Evolutionary conservation across 2,113 vertebrate genomes (phyloP).

Genomic region (Baryphthengus martii): DNA sequence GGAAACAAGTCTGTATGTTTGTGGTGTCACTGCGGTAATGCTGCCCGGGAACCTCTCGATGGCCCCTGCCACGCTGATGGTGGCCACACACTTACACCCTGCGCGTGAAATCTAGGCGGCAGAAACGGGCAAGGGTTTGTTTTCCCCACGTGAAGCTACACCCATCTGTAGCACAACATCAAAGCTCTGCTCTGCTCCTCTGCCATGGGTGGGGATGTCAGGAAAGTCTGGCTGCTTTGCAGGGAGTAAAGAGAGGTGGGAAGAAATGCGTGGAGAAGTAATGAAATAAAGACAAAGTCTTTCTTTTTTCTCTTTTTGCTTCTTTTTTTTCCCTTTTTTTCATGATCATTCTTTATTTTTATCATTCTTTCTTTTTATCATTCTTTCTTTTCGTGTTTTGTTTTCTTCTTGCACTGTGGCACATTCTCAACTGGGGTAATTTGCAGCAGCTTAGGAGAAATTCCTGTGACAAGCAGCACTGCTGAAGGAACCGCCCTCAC

Average conservation of each 20-base stretch:
- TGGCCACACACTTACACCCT: not conserved
- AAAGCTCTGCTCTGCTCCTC: not conserved
- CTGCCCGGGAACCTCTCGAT: not conserved
- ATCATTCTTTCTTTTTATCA: accelerated
- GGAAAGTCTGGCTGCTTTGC: not conserved
- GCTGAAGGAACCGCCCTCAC: not conserved
- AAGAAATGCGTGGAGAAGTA: not conserved
- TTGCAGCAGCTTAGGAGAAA: not conserved
- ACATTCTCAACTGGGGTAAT: accelerated
- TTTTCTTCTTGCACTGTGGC: not conserved
- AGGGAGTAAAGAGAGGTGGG: not conserved
- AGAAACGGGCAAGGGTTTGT: not conserved
- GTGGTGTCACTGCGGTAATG: not conserved
- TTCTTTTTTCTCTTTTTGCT: not conserved
- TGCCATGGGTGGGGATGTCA: accelerated
- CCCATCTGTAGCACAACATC: not conserved
- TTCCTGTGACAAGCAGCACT: not conserved
- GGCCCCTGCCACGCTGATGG: accelerated
- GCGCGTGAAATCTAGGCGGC: not conserved
- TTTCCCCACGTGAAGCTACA: not conserved
- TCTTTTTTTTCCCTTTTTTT: accelerated
- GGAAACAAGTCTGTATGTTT: not conserved
- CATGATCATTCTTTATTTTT: not conserved
- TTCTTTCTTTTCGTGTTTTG: accelerated
- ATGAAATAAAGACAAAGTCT: not conserved